Evolutionary conservation across 2,113 vertebrate genomes (phyloP), one percentile per base, ranked within the genome.

Genomic region (Lynx canadensis): DNA sequence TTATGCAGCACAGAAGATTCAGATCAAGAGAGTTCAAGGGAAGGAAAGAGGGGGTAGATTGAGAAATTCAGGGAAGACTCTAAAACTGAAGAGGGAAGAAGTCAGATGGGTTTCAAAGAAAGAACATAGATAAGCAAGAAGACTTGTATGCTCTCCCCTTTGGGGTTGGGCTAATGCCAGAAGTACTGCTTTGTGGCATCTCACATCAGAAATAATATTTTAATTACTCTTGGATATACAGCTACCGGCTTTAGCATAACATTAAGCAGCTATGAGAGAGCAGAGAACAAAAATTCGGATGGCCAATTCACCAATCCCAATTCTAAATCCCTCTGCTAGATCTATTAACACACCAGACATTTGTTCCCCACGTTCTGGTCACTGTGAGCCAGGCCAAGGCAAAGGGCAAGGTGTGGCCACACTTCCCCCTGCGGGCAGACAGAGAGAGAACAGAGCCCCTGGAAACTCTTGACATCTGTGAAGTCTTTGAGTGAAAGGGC

Each of bases 401-500:
- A 98, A 88, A 97, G 84, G 97, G 97, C 94, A 76, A 98, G 98
- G 97, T 97, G 96, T 96, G 98, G 97, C 91, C 95, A 87, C 94
- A 92, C 93, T 98, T 98, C 89, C 91, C 90, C 94, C 89, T 91
- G 27, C 38, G 94, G 97, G 95, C 89, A 94, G 95, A 97, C 81
- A 23, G 92, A 89, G 81, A 96, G 41, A 98, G 98, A 97, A 89
- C 81, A 89, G 48, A 91, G 96, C 68, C 88, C 92, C 89, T 95
- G 95, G 98, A 98, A 99, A 98, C 94, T 96, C 97, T 98, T 98
- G 83, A 96, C 97, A 95, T 85, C 95, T 98, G 96, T 93, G 98
- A 97, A 98, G 95, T 96, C 97, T 98, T 66, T 97, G 97, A 98
- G 87, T 60, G 97, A 97, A 98, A 98, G 94, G 92, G 98, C 69